Conservation (phyloP, 2,888 invertebrate species). For the Beris morrisii region DNA sequence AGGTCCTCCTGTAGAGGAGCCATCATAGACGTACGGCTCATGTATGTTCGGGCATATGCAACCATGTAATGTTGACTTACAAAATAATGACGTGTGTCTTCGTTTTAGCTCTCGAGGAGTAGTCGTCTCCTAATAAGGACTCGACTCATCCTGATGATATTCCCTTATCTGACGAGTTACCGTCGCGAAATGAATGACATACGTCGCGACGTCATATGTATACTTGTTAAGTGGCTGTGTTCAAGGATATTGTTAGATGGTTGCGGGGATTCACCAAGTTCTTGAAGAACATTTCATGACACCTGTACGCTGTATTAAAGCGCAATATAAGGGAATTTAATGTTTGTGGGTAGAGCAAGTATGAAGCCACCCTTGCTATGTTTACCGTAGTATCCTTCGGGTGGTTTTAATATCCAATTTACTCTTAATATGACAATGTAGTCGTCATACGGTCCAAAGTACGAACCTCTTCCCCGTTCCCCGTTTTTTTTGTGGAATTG, state of each 20-base stretch:
- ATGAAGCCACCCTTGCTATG: too few species aligned
- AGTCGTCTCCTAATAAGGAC: constrained; percentile 22
- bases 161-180: constrained; percentile 12
- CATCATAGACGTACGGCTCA: constrained; percentile 17
- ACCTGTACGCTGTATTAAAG: constrained; percentile 28
- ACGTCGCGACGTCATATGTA: constrained; percentile 36
- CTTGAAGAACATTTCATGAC: constrained; percentile 20
- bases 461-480: too few species aligned
- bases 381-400: too few species aligned
- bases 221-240: constrained; percentile 23
- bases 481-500: too few species aligned
- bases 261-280: constrained; percentile 11
- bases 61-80: constrained; percentile 27
- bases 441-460: too few species aligned
- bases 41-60: constrained; percentile 27
- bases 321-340: constrained; percentile 16
- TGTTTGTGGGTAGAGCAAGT: neutral
- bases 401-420: too few species aligned
- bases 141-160: constrained; percentile 13
- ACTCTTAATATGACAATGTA: too few species aligned
- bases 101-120: constrained; percentile 17
- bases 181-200: constrained; percentile 35
- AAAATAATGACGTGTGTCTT: constrained; percentile 31
- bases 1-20: constrained; percentile 31
- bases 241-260: constrained; percentile 19